Base-by-base conservation (phyloP, 2,113 vertebrate species). In the Xyliphius kryptos region DNA sequence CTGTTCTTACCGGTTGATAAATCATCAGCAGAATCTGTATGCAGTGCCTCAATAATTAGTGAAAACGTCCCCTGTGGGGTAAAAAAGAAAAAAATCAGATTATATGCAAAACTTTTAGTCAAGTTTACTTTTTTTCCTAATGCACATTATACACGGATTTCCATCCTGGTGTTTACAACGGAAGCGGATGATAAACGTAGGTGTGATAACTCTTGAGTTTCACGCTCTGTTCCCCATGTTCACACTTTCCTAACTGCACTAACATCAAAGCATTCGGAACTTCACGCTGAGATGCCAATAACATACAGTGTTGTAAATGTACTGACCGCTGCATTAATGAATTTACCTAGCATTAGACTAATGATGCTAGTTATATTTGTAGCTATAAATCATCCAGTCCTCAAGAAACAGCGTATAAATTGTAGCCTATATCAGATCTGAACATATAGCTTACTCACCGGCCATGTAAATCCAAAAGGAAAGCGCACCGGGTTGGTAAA, bases 11-110 rank as follows among this genome's bases (percentile, higher is more conserved):
- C 96, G 87, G 96, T 95, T 69, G 89, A 88, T 51, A 98, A 90
- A 78, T 97, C 94, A 0, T 97, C 94, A 0, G 90, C 82, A 41
- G 94, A 93, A 63, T 98, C 92, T 0, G 95, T 93, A 74, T 95
- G 93, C 56, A 98, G 83, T 19, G 95, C 95, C 74, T 99, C 96
- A 58, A 99, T 97, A 80, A 99, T 99, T 73, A 99, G 91, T 13
- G 96, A 99, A 82, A 99, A 99, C 44, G 96, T 99, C 43, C 96
- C 96, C 96, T 99, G 79, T 76, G 43, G 64, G 68, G 19, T 73
- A 43, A 74, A 67, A 76, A 72, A 65, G 47, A 21, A 5, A 43
- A 41, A 59, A 20, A 20, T 48, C 47, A 54, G 40, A 15, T n/a
- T n/a, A 22, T 38, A 38, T 6, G 37, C 37, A 5, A 38, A 38